Base-by-base conservation (phyloP, 2,797 vertebrate genomes). In the Crypturellus tataupa region DNA sequence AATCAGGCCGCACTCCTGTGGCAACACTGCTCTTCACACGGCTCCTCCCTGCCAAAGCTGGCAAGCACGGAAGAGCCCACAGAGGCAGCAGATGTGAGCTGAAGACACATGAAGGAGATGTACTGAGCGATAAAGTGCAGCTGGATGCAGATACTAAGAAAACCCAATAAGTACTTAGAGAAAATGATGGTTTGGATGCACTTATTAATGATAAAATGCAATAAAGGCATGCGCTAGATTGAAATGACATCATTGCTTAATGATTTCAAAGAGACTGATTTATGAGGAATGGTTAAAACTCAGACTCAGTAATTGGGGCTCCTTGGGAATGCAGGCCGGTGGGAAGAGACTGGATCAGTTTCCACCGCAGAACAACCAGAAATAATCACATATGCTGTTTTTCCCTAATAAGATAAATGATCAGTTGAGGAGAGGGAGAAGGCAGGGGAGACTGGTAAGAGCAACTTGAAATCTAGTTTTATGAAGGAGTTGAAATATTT, bases 251-350 rank as follows among this genome's bases (percentile, higher is more conserved):
- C 73, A 88, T 35, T 77, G 25, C 58, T 53, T 84, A 85, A 87
- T 71, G 33, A 70, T 88, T 93, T 91, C 84, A 80, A 95, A 75
- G 42, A 71, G 44, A 86, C 29, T 93, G 87, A 95, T 91, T 95
- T 95, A 91, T 88, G 85, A 94, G 89, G 64, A 94, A 49, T 0
- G 1, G 33, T 68, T 91, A 83, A 91, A 93, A 87, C 37, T 78
- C 76, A 46, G 84, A 78, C 76, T 78, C 16, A 5, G 53, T 89
- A 95, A 96, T 91, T 80, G 82, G 59, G 69, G 51, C 44, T 95
- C 80, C 55, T 87, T 12, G 2, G 63, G 85, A 95, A 59, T 3
- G 6, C 62, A 79, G 55, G 51, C 85, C 56, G 77, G 63, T 7
- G 72, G 70, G 87, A 89, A 90, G 49, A 93, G 90, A 69, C 62